phyloP scores from a whole-genome alignment of 92 coral and sea anemone genomes.

The Parazoanthus swiftii region DNA sequence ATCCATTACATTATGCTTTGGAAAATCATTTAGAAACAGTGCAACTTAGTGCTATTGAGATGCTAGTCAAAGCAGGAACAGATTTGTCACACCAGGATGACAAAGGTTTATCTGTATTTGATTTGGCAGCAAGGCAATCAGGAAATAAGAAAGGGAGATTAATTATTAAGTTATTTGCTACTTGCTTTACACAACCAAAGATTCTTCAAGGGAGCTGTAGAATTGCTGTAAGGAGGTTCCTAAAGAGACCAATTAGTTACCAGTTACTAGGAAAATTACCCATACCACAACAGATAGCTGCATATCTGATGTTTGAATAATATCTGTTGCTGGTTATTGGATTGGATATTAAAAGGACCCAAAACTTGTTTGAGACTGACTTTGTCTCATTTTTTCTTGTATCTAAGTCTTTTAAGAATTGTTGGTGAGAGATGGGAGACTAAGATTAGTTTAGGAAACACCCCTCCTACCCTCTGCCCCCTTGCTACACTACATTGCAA shows the following conservation, averaged over 20 bases:
- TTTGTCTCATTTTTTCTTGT: too few relatives aligned
- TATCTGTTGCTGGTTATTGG: background rate
- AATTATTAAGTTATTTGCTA: background rate
- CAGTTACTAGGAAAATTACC: background rate
- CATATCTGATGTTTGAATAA: conserved; percentile 23
- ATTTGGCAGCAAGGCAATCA: conserved; percentile 15
- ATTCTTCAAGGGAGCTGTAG: conserved; percentile 19
- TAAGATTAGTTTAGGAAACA: too few relatives aligned
- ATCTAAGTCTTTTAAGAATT: too few relatives aligned
- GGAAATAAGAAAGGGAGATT: conserved; percentile 7
- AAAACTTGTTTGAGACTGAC: background rate
- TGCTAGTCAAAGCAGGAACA: conserved; percentile 17
- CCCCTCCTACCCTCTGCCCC: too few relatives aligned
- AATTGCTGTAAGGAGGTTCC: background rate
- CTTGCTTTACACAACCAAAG: conserved; percentile 8
- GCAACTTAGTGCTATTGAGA: background rate
- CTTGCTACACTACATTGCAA: too few relatives aligned
- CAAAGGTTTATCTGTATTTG: conserved; percentile 17
- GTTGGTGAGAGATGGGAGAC: too few relatives aligned
- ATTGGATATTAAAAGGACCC: too few relatives aligned
- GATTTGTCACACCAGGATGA: background rate
- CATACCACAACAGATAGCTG: conserved; percentile 4
- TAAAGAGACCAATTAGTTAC: conserved; percentile 10
- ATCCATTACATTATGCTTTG: conserved; percentile 4
- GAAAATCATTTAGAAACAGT: background rate